These are phyloP conservation scores for Patella pellucida DNA, from an alignment of 2,888 invertebrate genomes.

Conservation along the genomic window DNA sequence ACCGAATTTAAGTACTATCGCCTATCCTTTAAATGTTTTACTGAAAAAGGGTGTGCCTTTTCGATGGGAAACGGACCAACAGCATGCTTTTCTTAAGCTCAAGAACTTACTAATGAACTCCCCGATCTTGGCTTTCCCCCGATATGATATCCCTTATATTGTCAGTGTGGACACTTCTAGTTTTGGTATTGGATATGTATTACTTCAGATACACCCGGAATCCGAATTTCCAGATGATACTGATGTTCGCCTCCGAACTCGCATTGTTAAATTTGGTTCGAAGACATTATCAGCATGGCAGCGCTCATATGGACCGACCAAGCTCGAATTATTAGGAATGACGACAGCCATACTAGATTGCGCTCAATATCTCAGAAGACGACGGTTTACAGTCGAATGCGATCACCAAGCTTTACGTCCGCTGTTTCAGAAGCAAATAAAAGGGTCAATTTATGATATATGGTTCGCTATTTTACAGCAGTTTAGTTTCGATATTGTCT, in stretches of 20 bases:
- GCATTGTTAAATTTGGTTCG: no score
- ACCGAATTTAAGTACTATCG: slow-evolving; percentile 24
- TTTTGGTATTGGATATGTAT: slow-evolving; percentile 13
- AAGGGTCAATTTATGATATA: slow-evolving; percentile 9
- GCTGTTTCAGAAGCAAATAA: slow-evolving; percentile 12
- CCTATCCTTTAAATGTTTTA: slow-evolving; percentile 14
- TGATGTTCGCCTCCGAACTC: no score
- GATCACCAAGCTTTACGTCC: slow-evolving; percentile 20
- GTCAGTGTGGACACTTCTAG: slow-evolving; percentile 22
- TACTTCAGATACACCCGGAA: slow-evolving; percentile 10
- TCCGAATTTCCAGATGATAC: no score
- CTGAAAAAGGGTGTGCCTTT: no score
- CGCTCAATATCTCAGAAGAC: no score
- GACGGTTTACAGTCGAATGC: slow-evolving; percentile 22
- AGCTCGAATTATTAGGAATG: slow-evolving; percentile 21
- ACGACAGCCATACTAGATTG: slow-evolving; percentile 21
- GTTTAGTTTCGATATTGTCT: background rate
- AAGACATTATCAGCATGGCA: background rate
- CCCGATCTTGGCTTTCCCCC: slow-evolving; percentile 22
- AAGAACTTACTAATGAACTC: slow-evolving; percentile 16
- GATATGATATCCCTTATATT: slow-evolving; percentile 19
- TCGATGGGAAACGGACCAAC: slow-evolving; percentile 19
- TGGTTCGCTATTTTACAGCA: slow-evolving; percentile 3
- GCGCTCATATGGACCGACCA: slow-evolving; percentile 21
- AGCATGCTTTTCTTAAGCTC: slow-evolving; percentile 15